Base-by-base conservation (phyloP, 2,888 invertebrate genomes). In the Margaritifera margaritifera region DNA sequence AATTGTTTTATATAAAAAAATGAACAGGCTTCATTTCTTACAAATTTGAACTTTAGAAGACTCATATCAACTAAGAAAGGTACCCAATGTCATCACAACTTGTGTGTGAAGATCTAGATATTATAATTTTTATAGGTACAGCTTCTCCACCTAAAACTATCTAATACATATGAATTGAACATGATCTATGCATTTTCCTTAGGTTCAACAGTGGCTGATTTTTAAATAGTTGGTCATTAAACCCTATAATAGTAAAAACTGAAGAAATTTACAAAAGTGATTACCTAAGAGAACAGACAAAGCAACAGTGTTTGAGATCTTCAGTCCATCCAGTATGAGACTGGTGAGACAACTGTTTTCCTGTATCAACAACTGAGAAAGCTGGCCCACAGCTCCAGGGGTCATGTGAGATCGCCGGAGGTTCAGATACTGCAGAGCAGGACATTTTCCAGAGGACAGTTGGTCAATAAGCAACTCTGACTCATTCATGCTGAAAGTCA, bases 261-360 rank as follows among this genome's bases (percentile, higher is more conserved):
- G 19, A 11, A 27, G 59, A 27, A 22, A 62, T 31, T 68, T 52
- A 19, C 61, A 24, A 11, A n/a, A 18, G 62, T 11, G 11, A 73
- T 64, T 69, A 83, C 84, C 81, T 56, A 79, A 61, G 22, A 84
- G 53, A 22, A 63, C 61, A 56, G 80, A 70, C 24, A 86, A 56
- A 42, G 75, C 77, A 58, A 74, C 68, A 19, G 80, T 85, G 11
- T 76, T 75, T 8, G 85, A 74, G 25, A 86, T 66, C 62, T 86
- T 86, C 31, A 85, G 66, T 5, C 84, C 84, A 74, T 86, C 85
- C 22, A 86, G 67, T 8, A 85, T 78, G 54, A 83, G 69, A 27
- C 81, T 79, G 1, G 72, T 67, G 20, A 81, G 51, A 19, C 25
- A 56, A 50, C 55, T 63, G 25, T 11, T 42, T 42, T 15, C 60